phyloP scores from a whole-genome alignment of 92 coral and sea anemone species.

The Actinernus sp. region DNA sequence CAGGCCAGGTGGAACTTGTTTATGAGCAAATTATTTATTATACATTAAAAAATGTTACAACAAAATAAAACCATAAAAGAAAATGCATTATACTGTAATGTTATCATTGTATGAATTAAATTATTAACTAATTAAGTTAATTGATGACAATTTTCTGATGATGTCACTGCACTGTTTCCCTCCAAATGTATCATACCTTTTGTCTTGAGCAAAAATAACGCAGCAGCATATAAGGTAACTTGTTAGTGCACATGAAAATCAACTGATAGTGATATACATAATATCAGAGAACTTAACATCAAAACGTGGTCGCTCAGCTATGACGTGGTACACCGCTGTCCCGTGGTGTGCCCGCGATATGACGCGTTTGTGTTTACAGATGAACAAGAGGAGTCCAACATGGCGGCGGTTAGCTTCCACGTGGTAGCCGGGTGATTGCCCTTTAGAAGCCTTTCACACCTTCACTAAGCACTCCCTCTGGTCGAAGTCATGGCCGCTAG shows the following conservation, averaged over 20 bases:
- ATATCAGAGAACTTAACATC: no score
- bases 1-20: no score
- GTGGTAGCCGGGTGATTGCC: slow-evolving; percentile 60
- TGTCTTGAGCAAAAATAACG: slow-evolving; percentile 23
- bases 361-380: slow-evolving; percentile 69
- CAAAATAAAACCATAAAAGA: no score
- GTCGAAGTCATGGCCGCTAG: slow-evolving; percentile 78
- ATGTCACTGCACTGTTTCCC: no score
- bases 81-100: no score
- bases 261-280: no score
- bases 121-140: no score
- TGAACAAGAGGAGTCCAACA: slow-evolving; percentile 26
- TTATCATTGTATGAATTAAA: no score
- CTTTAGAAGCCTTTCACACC: slow-evolving; percentile 36
- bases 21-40: no score
- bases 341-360: slow-evolving; percentile 20
- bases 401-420: slow-evolving; percentile 57
- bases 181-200: slow-evolving; percentile 1
- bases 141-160: no score
- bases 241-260: no score
- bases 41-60: no score
- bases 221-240: background rate
- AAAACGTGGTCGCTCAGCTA: background rate
- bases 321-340: slow-evolving; percentile 18
- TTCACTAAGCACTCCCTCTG: slow-evolving; percentile 27